Evolutionary conservation across 2,888 invertebrate species (phyloP), one percentile per base, ranked within the genome.

Genomic region (Macrosoma leucophasiata): DNA sequence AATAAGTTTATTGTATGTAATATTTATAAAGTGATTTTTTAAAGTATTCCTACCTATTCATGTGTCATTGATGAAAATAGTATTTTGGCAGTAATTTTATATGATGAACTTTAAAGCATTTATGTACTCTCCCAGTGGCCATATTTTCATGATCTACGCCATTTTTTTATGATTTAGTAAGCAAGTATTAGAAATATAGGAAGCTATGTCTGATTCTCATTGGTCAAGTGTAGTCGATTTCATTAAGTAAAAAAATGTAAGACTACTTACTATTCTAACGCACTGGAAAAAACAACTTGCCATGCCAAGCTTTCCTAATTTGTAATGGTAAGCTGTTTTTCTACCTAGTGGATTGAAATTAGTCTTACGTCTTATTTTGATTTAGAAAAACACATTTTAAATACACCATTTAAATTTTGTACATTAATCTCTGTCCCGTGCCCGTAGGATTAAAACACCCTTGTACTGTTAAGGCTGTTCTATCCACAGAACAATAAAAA

Each of bases 81-180:
- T 21, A 13, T 14, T 12, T 21, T n/a, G n/a, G n/a, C n/a, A n/a
- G 13, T 20, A 6, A 14, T 36, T 17, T 21, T 29, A 29, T 12
- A 25, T 40, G 22, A 36, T 31, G 19, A 29, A 36, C 33, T 27
- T 30, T 19, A 24, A 34, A 29, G 24, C 14, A 34, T 29, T 24
- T 22, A 2, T 12, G 15, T 34, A 34, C 58, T 71, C 72, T 79
- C 76, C 70, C 66, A 72, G 81, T 78, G 75, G 82, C 82, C 84
- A 76, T 78, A 73, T 57, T 62, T 63, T 58, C 43, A 42, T 41
- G 36, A 27, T 60, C 60, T 62, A 71, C 71, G 62, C 55, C 65
- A 67, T 67, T 66, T 70, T n/a, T 69, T 63, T 47, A 46, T 46
- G 33, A 43, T 49, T 52, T 46, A 36, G 29, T 43, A 44, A 33